phyloP scores from a whole-genome alignment of 1,140 invertebrate genomes.

The Cepaea nemoralis region DNA sequence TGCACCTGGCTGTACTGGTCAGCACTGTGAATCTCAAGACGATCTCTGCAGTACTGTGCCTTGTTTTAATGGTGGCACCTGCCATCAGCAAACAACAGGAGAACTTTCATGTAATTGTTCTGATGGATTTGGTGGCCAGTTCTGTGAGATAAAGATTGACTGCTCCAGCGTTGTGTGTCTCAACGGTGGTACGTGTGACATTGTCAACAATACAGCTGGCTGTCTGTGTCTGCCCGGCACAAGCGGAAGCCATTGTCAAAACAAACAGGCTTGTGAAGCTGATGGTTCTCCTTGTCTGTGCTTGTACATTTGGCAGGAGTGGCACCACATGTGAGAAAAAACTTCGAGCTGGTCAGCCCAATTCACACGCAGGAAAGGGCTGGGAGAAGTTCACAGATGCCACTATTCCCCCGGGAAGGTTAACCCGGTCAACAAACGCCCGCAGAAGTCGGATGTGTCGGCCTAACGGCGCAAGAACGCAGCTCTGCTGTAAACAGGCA shows the following conservation, averaged over 20 bases:
- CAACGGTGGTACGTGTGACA: slow-evolving; percentile 9
- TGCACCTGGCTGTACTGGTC: no score
- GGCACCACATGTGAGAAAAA: not conserved
- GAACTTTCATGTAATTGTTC: not conserved
- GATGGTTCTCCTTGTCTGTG: not conserved
- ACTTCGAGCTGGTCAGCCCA: slow-evolving; percentile 74
- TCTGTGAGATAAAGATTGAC: slow-evolving; percentile 18
- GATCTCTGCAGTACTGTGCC: not conserved
- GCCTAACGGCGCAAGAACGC: no score
- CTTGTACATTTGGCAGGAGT: slow-evolving; percentile 17
- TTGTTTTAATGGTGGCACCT: slow-evolving; percentile 6
- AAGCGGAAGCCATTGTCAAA: not conserved
- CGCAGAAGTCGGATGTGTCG: no score
- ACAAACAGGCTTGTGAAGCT: not conserved
- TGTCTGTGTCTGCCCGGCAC: slow-evolving; percentile 2
- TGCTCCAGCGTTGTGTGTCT: not conserved
- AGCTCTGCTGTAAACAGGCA: no score
- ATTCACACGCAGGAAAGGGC: slow-evolving; percentile 80
- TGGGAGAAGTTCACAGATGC: slow-evolving; percentile 80
- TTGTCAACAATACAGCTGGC: slow-evolving; percentile 1
- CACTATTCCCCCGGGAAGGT: no score
- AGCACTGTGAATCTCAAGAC: no score
- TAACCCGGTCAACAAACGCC: no score
- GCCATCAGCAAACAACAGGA: not conserved
- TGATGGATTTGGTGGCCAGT: slow-evolving; percentile 1